Percentiles rank a stretch among this genome's conserved stretches.
These are phyloP conservation scores for Campodea augens DNA, from an alignment of 1,140 invertebrate species.

Conservation along the genomic window DNA sequence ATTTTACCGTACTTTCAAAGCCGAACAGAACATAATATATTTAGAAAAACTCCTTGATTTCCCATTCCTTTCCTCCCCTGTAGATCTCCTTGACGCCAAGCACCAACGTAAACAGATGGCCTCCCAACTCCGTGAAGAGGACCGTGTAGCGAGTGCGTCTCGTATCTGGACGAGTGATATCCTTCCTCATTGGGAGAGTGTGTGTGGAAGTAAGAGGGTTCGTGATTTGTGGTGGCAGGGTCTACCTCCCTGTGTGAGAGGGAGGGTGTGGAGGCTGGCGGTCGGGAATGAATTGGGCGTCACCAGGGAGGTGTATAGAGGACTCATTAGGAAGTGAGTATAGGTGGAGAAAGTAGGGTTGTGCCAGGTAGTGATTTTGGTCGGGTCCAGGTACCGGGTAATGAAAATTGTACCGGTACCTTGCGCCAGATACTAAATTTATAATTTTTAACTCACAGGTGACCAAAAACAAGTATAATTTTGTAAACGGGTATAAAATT, in stretches of 20 bases:
- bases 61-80: slow-evolving; percentile 7
- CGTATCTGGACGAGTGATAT: slow-evolving; percentile 53
- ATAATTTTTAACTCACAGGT: too few relatives aligned
- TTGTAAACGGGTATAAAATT: too few relatives aligned
- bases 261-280: slow-evolving; percentile 65
- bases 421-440: too few relatives aligned
- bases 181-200: slow-evolving; percentile 51
- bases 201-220: slow-evolving; percentile 44
- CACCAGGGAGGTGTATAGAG: slow-evolving; percentile 50
- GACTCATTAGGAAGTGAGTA: slow-evolving; percentile 38
- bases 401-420: too few relatives aligned
- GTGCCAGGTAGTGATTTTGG: too few relatives aligned
- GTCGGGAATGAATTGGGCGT: slow-evolving; percentile 71
- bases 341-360: not conserved
- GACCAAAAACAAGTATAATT: too few relatives aligned
- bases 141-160: slow-evolving; percentile 44
- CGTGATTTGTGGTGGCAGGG: slow-evolving; percentile 77
- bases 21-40: slow-evolving; percentile 11
- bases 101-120: slow-evolving; percentile 47
- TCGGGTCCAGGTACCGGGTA: too few relatives aligned
- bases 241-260: slow-evolving; percentile 61
- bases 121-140: slow-evolving; percentile 50
- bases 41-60: not conserved
- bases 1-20: slow-evolving; percentile 25
- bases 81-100: slow-evolving; percentile 41